Evolutionary conservation across 1,140 invertebrate genomes (phyloP).

Genomic region (Ips typographus): DNA sequence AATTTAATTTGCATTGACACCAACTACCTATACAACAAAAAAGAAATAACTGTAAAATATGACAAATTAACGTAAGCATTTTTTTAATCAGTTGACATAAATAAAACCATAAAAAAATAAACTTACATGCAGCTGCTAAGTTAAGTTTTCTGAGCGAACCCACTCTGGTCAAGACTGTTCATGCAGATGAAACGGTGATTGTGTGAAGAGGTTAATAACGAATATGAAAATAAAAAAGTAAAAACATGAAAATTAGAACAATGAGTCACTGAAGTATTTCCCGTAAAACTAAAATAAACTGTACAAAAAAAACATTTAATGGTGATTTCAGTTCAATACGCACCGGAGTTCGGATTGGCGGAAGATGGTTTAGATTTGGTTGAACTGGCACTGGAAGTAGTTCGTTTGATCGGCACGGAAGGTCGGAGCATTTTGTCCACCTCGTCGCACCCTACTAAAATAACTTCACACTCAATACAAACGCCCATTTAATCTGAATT

Average conservation of each 20-base stretch:
- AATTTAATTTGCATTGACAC: too few species aligned
- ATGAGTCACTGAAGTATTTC: background rate
- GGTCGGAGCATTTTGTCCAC: constrained; percentile 51
- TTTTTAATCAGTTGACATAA: background rate
- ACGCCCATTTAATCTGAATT: background rate
- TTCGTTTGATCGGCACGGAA: constrained; percentile 48
- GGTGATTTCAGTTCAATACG: background rate
- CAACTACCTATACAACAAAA: background rate
- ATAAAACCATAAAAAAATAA: constrained; percentile 11
- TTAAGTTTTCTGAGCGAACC: constrained; percentile 47
- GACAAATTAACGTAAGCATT: too few species aligned
- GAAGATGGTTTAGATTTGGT: constrained; percentile 39
- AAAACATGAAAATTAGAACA: constrained; percentile 34
- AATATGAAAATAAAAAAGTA: constrained; percentile 39
- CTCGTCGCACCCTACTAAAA: constrained; percentile 45
- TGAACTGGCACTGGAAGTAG: constrained; percentile 42
- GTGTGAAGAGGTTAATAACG: constrained; percentile 21
- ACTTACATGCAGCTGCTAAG: constrained; percentile 42
- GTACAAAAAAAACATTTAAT: too few species aligned
- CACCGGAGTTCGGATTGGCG: constrained; percentile 27
- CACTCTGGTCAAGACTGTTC: constrained; percentile 45
- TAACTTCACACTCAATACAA: background rate
- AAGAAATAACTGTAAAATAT: background rate
- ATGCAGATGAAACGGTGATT: constrained; percentile 42
- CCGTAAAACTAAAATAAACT: too few species aligned